phyloP scores from a whole-genome alignment of 2,888 invertebrate genomes.

The Crioceris asparagi region DNA sequence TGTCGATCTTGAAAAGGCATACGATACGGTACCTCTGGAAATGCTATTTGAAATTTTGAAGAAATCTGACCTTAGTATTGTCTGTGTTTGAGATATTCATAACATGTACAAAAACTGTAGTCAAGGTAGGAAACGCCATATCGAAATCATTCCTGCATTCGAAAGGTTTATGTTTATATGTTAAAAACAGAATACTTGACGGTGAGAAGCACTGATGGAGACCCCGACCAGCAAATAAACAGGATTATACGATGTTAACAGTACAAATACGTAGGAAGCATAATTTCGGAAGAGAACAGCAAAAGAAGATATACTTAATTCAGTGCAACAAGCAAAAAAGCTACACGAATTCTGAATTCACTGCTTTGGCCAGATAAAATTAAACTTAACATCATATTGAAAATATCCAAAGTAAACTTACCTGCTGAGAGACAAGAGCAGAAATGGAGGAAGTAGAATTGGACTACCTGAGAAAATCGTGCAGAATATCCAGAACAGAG shows the following conservation, averaged over 20 bases:
- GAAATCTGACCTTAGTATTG: neutral
- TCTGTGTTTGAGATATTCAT: slow-evolving; percentile 2
- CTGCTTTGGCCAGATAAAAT: slow-evolving; percentile 5
- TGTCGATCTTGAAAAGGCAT: neutral
- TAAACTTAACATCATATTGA: slow-evolving; percentile 4
- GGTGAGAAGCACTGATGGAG: slow-evolving; percentile 1
- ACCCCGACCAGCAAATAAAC: slow-evolving; percentile 4
- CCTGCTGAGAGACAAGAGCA: slow-evolving; percentile 1
- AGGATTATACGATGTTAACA: slow-evolving; percentile 1
- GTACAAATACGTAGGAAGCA: slow-evolving; percentile 5
- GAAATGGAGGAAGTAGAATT: slow-evolving; percentile 5
- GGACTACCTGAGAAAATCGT: slow-evolving; percentile 7
- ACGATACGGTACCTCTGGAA: neutral
- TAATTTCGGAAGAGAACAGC: slow-evolving; percentile 4
- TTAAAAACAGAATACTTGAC: slow-evolving; percentile 3
- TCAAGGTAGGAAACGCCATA: too few species aligned
- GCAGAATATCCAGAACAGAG: too few species aligned
- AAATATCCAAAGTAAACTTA: slow-evolving; percentile 3
- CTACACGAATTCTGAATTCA: slow-evolving; percentile 5
- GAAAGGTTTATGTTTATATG: too few species aligned
- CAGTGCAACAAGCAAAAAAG: slow-evolving; percentile 1
- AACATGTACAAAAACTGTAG: slow-evolving; percentile 6
- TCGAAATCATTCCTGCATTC: too few species aligned
- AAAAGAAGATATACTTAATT: slow-evolving; percentile 4
- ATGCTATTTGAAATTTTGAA: neutral